Evolutionary conservation across 53 echinoderm and acorn worm genomes (phyloP), one percentile per base, ranked within the genome.

Genomic region (Mesocentrotus franciscanus): DNA sequence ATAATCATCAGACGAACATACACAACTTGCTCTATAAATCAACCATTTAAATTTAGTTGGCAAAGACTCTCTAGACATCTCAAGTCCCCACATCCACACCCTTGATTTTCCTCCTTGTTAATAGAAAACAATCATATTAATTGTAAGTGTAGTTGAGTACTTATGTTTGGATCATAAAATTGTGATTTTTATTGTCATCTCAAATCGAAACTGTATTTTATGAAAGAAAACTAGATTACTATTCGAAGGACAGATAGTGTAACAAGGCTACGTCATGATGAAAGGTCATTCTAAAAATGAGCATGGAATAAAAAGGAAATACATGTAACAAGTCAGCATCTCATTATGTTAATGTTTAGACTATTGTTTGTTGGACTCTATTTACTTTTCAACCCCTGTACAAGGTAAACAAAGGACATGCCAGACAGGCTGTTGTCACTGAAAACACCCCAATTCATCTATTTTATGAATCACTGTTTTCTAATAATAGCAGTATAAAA

Each of bases 381-480:
- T 87, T 87, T n/a, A 87, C 87, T 13, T 29, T 87, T 57, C 87
- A 57, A 60, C 64, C 91, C 91, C 91, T 91, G 91, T 68, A 91
- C 91, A 35, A 64, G 4, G 66, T 91, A 91, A 91, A 91, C 66
- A 91, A 61, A 64, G 20, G 64, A 10, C 66, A 64, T 61, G 68
- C 35, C 91, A 64, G 91, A 35, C 66, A 35, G 61, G 15, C 66
- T 91, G 68, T 91, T 91, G 68, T 91, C 62, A 64, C n/a, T 91
- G 62, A 91, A 91, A 91, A 91, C 91, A 90, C 66, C 36, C 30
- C 64, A 60, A 90, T 62, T 90, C 62, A 61, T 30, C 34, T 24
- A 66, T 66, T 91, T 91, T 35, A 91, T 91, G 91, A 91, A 91
- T 91, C 91, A 91, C 87, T 58, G 13, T 85, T 85, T 56, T 85